These are phyloP conservation scores for Microplitis mediator DNA, from an alignment of 1,140 invertebrate species.

Conservation along the genomic window DNA sequence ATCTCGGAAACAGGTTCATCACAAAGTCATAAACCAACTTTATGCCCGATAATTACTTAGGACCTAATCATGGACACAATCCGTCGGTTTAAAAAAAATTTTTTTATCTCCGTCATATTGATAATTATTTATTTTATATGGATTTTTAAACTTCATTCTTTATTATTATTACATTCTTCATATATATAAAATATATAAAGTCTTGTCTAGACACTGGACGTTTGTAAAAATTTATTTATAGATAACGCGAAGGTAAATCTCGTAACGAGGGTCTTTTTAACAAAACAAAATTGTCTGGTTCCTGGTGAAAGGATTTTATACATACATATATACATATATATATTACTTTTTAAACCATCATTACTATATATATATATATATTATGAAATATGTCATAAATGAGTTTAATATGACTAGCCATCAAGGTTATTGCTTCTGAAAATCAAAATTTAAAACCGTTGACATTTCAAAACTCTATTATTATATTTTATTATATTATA, in stretches of 20 bases:
- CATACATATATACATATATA: not conserved
- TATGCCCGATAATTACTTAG: conserved; percentile 56
- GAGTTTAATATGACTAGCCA: no score
- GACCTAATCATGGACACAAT: conserved; percentile 54
- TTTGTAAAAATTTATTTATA: not conserved
- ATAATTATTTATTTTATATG: no score
- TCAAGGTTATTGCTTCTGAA: no score
- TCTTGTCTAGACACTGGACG: not conserved
- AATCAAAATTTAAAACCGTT: no score
- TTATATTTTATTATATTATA: no score
- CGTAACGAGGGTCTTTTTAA: not conserved
- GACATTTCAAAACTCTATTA: no score
- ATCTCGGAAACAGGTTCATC: conserved; percentile 51
- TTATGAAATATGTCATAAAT: no score
- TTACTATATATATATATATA: not conserved
- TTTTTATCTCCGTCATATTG: not conserved
- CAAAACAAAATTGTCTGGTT: not conserved
- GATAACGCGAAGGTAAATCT: not conserved
- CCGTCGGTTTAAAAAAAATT: conserved; percentile 28
- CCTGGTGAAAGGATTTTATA: conserved; percentile 16
- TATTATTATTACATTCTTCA: not conserved
- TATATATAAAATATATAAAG: not conserved
- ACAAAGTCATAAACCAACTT: conserved; percentile 55
- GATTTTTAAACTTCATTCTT: not conserved
- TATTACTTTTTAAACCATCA: conserved; percentile 11